A percentile compares a stretch with the other conserved stretches of the same genome.
Conservation (phyloP, 2,113 vertebrate genomes). For the Dipodomys stephensi region DNA sequence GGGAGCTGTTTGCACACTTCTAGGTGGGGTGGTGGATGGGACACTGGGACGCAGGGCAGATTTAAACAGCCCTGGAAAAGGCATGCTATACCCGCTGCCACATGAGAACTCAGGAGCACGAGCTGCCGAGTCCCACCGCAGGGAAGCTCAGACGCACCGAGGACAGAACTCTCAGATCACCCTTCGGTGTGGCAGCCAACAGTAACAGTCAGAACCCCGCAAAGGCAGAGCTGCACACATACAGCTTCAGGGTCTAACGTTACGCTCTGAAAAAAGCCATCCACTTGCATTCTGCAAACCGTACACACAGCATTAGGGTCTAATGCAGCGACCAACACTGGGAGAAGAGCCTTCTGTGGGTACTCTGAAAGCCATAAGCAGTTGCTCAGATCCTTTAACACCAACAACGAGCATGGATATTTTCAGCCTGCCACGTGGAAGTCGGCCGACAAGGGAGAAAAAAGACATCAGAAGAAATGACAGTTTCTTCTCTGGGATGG, state of each 20-base stretch:
- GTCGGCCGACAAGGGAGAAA: not conserved
- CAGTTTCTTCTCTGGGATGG: not conserved
- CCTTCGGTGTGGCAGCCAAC: not conserved
- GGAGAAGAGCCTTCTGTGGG: not conserved
- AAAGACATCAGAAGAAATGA: not conserved
- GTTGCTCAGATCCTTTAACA: not conserved
- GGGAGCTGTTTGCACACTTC: rapidly evolving
- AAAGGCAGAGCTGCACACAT: not conserved
- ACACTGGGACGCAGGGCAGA: not conserved
- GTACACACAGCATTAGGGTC: not conserved
- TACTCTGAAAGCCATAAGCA: not conserved
- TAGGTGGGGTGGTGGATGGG: not conserved
- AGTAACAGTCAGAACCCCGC: not conserved
- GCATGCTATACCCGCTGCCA: rapidly evolving
- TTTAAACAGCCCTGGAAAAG: rapidly evolving
- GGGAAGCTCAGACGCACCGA: too few relatives aligned
- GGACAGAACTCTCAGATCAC: not conserved
- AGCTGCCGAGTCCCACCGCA: not conserved
- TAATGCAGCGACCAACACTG: not conserved
- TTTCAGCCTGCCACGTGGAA: not conserved
- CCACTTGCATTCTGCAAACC: slow-evolving; percentile 12
- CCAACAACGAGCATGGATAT: not conserved
- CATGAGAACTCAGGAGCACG: rapidly evolving
- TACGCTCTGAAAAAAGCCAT: not conserved
- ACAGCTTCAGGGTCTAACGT: not conserved